These are phyloP conservation scores for Aleadryas rufinucha DNA, from an alignment of 2,113 vertebrate genomes.

Conservation along the genomic window DNA sequence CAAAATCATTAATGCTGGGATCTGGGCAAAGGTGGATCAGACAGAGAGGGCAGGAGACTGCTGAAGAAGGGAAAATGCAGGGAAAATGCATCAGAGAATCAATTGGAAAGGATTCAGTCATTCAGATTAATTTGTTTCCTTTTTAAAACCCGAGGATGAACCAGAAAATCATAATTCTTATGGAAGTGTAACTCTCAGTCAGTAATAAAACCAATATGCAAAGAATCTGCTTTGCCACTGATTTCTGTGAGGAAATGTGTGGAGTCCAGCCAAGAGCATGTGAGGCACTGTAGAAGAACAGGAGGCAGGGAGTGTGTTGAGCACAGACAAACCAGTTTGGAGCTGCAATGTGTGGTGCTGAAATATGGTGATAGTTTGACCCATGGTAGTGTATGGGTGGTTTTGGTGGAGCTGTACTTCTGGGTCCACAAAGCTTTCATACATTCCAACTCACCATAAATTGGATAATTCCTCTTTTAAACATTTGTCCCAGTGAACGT, in stretches of 20 bases:
- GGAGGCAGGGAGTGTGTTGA: neutral
- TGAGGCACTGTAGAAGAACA: neutral
- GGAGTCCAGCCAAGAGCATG: neutral
- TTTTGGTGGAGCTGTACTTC: neutral
- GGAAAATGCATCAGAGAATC: neutral
- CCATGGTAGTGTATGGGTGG: neutral
- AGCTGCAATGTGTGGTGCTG: neutral
- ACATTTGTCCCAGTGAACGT: neutral
- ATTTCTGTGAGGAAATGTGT: neutral
- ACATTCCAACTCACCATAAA: neutral
- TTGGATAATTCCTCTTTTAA: neutral
- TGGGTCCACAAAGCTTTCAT: neutral
- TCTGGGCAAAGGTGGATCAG: neutral
- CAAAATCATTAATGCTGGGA: neutral
- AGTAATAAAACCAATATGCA: neutral
- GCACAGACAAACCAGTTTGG: neutral
- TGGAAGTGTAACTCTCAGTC: neutral
- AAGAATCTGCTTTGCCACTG: neutral
- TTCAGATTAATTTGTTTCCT: neutral
- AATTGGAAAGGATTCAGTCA: neutral
- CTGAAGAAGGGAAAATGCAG: neutral
- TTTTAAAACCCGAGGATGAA: neutral
- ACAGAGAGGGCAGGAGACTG: neutral
- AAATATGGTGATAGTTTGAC: neutral
- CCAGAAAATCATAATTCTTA: neutral